These are phyloP conservation scores for Alitta virens DNA, from an alignment of 2,888 invertebrate genomes.

Conservation along the genomic window DNA sequence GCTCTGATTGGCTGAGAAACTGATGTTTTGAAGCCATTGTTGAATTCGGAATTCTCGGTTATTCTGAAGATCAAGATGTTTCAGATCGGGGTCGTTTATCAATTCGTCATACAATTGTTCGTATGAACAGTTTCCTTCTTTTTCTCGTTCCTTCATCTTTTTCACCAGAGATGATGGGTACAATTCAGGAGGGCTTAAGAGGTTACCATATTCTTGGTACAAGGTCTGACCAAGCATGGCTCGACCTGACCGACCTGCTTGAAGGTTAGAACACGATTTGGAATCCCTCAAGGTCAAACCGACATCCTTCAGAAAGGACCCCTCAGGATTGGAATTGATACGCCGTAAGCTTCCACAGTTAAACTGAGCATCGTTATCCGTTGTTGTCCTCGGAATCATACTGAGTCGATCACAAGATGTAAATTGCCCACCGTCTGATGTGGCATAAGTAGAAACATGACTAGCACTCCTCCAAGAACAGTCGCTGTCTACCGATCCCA, in stretches of 20 bases:
- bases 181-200: neutral
- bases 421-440: slow-evolving; percentile 15
- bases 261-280: slow-evolving; percentile 13
- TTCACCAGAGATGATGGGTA: neutral
- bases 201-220: neutral
- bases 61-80: neutral
- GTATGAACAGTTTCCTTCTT: neutral
- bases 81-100: neutral
- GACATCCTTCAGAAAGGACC: slow-evolving; percentile 4
- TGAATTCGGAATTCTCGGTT: neutral
- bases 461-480: slow-evolving; percentile 13
- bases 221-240: neutral
- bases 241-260: neutral
- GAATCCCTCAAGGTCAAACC: slow-evolving; percentile 9
- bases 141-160: neutral
- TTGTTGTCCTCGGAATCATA: neutral
- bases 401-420: slow-evolving; percentile 17
- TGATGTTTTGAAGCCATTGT: slow-evolving; percentile 1
- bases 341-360: slow-evolving; percentile 11
- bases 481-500: slow-evolving; percentile 14
- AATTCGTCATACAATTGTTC: slow-evolving; percentile 2
- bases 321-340: slow-evolving; percentile 20
- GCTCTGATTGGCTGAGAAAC: neutral
- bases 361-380: neutral
- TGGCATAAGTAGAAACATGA: slow-evolving; percentile 20